These are phyloP conservation scores for Stichodactyla helianthus DNA, from an alignment of 64 coral and sea anemone genomes.

Conservation along the genomic window DNA sequence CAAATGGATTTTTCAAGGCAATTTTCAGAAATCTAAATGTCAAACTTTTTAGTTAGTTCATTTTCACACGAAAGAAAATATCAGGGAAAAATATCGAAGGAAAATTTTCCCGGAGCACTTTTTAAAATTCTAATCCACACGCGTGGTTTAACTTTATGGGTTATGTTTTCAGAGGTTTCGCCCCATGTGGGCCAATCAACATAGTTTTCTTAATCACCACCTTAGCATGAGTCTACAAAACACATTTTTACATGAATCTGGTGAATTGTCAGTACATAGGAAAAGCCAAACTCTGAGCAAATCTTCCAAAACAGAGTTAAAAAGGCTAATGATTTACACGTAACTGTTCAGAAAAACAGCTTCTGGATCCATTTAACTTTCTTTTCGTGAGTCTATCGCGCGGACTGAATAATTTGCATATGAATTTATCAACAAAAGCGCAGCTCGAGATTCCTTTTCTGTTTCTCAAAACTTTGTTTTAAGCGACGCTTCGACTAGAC, in stretches of 20 bases:
- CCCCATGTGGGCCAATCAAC: constrained; percentile 10
- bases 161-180: constrained; percentile 7
- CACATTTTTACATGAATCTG: neutral
- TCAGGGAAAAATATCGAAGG: neutral
- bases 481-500: neutral
- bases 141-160: neutral
- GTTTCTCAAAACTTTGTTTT: neutral
- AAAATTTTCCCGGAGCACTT: neutral
- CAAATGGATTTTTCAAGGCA: too few species aligned
- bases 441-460: neutral
- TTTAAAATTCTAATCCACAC: neutral
- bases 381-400: neutral
- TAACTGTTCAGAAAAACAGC: neutral
- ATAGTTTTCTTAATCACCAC: neutral
- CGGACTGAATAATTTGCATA: neutral
- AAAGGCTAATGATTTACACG: neutral
- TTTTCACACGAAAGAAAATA: neutral
- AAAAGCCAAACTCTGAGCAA: neutral
- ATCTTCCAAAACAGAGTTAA: neutral
- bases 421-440: neutral
- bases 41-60: too few species aligned
- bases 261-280: neutral
- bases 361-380: neutral
- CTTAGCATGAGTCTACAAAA: neutral
- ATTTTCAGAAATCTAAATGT: too few species aligned